phyloP scores from a whole-genome alignment of 2,888 invertebrate species.

The Drosophila histrio region DNA sequence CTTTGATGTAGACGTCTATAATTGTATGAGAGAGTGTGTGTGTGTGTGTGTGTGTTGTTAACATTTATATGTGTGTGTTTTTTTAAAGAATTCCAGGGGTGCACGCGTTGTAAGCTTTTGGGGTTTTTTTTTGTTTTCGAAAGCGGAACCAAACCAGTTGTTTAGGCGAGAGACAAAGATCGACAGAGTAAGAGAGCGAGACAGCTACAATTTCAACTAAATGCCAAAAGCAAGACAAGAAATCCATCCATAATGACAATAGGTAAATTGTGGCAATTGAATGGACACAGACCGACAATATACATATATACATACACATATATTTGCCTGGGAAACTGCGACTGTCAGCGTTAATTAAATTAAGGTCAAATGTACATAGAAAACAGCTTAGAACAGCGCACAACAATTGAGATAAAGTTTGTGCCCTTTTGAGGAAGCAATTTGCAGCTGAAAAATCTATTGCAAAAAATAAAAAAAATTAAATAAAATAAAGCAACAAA shows the following conservation, averaged over 20 bases:
- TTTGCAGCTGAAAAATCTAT: slow-evolving; percentile 47
- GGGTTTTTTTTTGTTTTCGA: slow-evolving; percentile 68
- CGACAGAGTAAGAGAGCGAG: slow-evolving; percentile 14
- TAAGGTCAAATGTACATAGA: slow-evolving; percentile 33
- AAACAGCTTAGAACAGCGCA: slow-evolving; percentile 35
- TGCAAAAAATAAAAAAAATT: no score
- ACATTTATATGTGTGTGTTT: slow-evolving; percentile 9
- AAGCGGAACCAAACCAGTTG: slow-evolving; percentile 78
- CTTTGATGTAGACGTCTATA: slow-evolving; percentile 2
- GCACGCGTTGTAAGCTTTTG: slow-evolving; percentile 34
- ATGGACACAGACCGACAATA: slow-evolving; percentile 11
- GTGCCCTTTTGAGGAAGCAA: slow-evolving; percentile 38
- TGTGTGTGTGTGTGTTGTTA: slow-evolving; percentile 1
- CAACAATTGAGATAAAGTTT: slow-evolving; percentile 32
- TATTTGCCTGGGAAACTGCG: slow-evolving; percentile 42
- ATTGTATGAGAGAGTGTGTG: not conserved
- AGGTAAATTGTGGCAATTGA: slow-evolving; percentile 47
- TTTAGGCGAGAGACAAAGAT: slow-evolving; percentile 33
- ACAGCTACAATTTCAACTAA: slow-evolving; percentile 43
- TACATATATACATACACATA: not conserved
- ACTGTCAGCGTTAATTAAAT: slow-evolving; percentile 62
- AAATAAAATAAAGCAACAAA: slow-evolving; percentile 25
- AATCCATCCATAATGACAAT: slow-evolving; percentile 48
- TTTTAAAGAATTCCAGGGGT: slow-evolving; percentile 58
- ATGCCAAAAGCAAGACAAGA: slow-evolving; percentile 43